These are phyloP conservation scores for Sialia sialis DNA, from an alignment of 2,113 vertebrate genomes.

Conservation along the genomic window DNA sequence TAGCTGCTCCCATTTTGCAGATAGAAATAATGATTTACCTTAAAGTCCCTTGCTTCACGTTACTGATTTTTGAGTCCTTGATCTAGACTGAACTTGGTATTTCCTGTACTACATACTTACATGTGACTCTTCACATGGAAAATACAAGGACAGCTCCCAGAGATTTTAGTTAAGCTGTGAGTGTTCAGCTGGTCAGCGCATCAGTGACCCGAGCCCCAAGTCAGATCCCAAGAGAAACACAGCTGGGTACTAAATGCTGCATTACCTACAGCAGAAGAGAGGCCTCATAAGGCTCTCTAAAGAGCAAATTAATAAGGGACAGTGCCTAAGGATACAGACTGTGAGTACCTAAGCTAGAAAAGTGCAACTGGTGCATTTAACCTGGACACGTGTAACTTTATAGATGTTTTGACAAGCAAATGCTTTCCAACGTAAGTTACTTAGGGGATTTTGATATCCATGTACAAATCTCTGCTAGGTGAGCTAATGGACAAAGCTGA, in stretches of 20 bases:
- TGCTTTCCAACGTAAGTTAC: neutral
- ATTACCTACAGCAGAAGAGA: accelerated
- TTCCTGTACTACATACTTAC: neutral
- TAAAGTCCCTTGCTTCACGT: neutral
- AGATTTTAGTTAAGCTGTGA: neutral
- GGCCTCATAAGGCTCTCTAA: neutral
- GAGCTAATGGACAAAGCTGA: neutral
- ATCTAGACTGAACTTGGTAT: neutral
- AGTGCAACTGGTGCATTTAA: neutral
- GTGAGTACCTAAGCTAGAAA: neutral
- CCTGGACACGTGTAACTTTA: neutral
- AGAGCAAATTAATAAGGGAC: neutral
- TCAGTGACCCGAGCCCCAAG: neutral
- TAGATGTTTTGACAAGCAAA: neutral
- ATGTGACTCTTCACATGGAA: accelerated
- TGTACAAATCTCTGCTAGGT: neutral
- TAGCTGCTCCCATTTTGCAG: neutral
- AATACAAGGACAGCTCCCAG: neutral
- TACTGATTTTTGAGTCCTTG: neutral
- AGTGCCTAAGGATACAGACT: neutral
- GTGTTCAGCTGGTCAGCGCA: neutral
- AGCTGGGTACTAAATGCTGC: neutral
- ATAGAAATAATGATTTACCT: neutral
- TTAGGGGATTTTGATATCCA: neutral
- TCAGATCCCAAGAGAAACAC: neutral